A percentile compares a stretch with the other conserved stretches of the same genome.
These are phyloP conservation scores for Lamellibrachia luymesi DNA, from an alignment of 1,140 invertebrate genomes.

Conservation along the genomic window DNA sequence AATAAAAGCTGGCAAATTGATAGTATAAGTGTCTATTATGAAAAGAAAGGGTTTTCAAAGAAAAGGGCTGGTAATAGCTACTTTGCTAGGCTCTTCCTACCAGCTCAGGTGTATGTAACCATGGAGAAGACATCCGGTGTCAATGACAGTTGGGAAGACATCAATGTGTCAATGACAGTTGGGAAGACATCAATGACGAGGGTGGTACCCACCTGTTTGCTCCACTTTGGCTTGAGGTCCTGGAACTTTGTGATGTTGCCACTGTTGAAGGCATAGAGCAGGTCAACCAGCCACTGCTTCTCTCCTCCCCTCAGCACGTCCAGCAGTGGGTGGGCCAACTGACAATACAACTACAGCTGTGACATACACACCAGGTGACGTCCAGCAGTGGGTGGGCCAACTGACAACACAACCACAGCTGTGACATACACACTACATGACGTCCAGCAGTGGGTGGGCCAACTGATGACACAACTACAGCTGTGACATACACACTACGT, in stretches of 20 bases:
- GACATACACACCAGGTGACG: background rate
- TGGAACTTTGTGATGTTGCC: conserved; percentile 88
- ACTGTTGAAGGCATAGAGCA: conserved; percentile 88
- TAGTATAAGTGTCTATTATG: too few relatives aligned
- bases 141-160: too few relatives aligned
- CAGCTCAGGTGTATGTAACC: too few relatives aligned
- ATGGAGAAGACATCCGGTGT: too few relatives aligned
- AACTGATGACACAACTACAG: conserved; percentile 60
- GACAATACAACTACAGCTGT: conserved; percentile 28
- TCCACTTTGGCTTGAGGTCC: conserved; percentile 75
- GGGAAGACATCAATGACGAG: too few relatives aligned
- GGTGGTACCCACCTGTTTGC: conserved; percentile 58
- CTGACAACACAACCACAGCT: conserved; percentile 62
- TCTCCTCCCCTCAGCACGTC: conserved; percentile 76
- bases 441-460: conserved; percentile 89
- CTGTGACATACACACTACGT: conserved; percentile 13
- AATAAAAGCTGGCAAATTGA: too few relatives aligned
- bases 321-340: conserved; percentile 91
- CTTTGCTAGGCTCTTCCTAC: too few relatives aligned
- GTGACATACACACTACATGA: conserved; percentile 75
- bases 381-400: background rate
- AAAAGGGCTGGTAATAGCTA: too few relatives aligned
- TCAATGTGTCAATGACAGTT: too few relatives aligned
- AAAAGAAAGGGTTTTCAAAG: too few relatives aligned
- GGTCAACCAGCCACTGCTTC: conserved; percentile 85